Evolutionary conservation across 2,888 invertebrate species (phyloP).

Genomic region (Catonia carolina): DNA sequence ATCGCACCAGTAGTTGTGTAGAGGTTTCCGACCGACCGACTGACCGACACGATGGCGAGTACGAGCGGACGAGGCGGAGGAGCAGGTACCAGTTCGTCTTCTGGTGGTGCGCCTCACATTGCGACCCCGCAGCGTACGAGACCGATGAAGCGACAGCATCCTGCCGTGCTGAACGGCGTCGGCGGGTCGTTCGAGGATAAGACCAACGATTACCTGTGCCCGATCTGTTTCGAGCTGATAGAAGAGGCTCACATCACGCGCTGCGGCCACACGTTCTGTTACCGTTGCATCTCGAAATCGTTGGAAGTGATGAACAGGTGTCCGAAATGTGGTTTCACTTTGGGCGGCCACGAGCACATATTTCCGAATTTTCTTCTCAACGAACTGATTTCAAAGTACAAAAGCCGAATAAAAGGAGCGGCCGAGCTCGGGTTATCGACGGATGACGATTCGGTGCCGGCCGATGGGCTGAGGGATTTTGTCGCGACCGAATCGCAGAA

Average conservation of each 20-base stretch:
- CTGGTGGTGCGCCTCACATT: constrained; percentile 42
- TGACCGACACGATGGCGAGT: too few relatives aligned
- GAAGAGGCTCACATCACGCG: constrained; percentile 85
- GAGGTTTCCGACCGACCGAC: too few relatives aligned
- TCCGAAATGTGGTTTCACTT: constrained; percentile 72
- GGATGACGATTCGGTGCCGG: constrained; percentile 39
- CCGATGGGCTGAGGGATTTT: constrained; percentile 55
- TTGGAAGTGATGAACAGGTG: constrained; percentile 63
- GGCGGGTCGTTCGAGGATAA: constrained; percentile 60
- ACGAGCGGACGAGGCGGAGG: constrained; percentile 17
- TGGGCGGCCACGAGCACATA: constrained; percentile 63
- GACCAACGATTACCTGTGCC: constrained; percentile 60
- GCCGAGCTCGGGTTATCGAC: constrained; percentile 28
- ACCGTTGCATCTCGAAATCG: constrained; percentile 65
- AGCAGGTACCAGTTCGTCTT: constrained; percentile 39
- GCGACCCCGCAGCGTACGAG: constrained; percentile 44
- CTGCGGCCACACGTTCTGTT: constrained; percentile 90
- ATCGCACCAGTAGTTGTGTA: too few relatives aligned
- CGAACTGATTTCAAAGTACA: constrained; percentile 69
- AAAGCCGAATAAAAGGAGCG: constrained; percentile 38
- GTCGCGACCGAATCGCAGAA: constrained; percentile 63
- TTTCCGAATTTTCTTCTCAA: constrained; percentile 83
- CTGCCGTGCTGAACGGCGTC: constrained; percentile 53
- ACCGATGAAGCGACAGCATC: constrained; percentile 46
- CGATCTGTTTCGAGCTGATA: constrained; percentile 83